Evolutionary conservation across 2,888 invertebrate genomes (phyloP).

Genomic region (Tetrapedia diversipes): DNA sequence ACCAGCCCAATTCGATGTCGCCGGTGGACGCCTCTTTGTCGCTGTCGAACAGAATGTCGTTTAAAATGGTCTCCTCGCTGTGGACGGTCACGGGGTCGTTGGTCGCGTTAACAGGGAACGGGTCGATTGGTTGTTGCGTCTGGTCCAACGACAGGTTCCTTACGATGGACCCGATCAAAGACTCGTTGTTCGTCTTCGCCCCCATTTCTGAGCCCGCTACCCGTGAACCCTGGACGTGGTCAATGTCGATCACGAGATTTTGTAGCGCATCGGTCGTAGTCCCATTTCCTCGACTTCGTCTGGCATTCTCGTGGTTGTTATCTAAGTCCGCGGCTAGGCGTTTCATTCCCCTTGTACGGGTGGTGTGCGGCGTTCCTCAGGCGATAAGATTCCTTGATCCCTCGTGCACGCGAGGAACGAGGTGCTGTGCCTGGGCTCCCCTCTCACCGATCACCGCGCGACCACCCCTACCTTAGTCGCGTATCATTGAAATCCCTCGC

Average conservation of each 20-base stretch:
- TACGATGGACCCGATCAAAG: slow-evolving; percentile 45
- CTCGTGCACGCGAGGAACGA: slow-evolving; percentile 44
- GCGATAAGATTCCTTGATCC: slow-evolving; percentile 46
- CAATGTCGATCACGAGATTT: slow-evolving; percentile 71
- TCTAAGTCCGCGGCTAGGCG: slow-evolving; percentile 3
- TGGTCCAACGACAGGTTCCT: slow-evolving; percentile 45
- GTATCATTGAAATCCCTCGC: slow-evolving; percentile 59
- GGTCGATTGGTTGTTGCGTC: slow-evolving; percentile 30
- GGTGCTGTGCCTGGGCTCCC: slow-evolving; percentile 37
- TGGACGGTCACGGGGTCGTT: slow-evolving; percentile 34
- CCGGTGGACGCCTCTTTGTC: slow-evolving; percentile 40
- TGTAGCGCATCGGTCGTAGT: slow-evolving; percentile 65
- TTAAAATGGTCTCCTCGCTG: slow-evolving; percentile 38
- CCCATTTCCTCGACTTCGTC: slow-evolving; percentile 47
- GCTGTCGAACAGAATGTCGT: slow-evolving; percentile 36
- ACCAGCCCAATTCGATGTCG: slow-evolving; percentile 70
- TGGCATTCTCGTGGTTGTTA: slow-evolving; percentile 52
- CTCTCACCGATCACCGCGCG: slow-evolving; percentile 34
- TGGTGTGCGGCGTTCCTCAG: not conserved
- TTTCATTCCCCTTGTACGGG: not conserved
- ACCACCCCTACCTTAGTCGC: slow-evolving; percentile 40
- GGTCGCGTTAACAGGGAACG: slow-evolving; percentile 45
- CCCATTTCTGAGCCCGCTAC: slow-evolving; percentile 47
- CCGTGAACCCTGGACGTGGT: slow-evolving; percentile 12
- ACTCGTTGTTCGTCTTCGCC: slow-evolving; percentile 36